These are phyloP conservation scores for Nothobranchius kuhntae DNA, from an alignment of 2,113 vertebrate species.

Conservation along the genomic window DNA sequence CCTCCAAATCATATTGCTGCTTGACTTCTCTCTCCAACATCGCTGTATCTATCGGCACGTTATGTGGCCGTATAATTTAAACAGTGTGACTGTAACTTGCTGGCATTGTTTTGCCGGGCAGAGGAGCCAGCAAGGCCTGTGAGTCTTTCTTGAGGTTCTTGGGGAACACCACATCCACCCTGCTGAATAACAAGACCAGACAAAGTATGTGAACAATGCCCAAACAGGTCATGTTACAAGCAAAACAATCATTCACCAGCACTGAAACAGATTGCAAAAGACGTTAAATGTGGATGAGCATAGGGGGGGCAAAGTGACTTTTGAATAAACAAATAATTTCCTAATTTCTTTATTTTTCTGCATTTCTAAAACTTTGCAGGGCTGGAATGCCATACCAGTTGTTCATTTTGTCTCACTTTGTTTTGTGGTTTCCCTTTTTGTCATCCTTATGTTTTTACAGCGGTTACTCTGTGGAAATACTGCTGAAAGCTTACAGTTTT, in stretches of 20 bases:
- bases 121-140: constrained; percentile 59
- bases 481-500: constrained; percentile 51
- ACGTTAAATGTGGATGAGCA: constrained; percentile 45
- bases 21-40: constrained; percentile 34
- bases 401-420: constrained; percentile 52
- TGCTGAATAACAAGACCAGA: constrained; percentile 75
- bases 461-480: constrained; percentile 58
- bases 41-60: constrained; percentile 61
- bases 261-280: constrained; percentile 56
- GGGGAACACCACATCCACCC: constrained; percentile 74
- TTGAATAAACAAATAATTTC: constrained; percentile 45
- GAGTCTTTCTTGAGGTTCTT: constrained; percentile 74
- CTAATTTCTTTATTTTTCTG: constrained; percentile 55
- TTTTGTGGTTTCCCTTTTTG: constrained; percentile 62
- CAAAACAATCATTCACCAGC: constrained; percentile 74
- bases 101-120: constrained; percentile 74
- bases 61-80: constrained; percentile 75
- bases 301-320: constrained; percentile 42
- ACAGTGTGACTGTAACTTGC: constrained; percentile 70
- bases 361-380: constrained; percentile 39
- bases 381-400: constrained; percentile 43
- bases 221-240: constrained; percentile 79
- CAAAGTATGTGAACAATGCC: constrained; percentile 79
- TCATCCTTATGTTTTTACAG: constrained; percentile 63
- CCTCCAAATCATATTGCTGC: constrained; percentile 17